Evolutionary conservation across 1,140 invertebrate species (phyloP).

Genomic region (Heliothis virescens): DNA sequence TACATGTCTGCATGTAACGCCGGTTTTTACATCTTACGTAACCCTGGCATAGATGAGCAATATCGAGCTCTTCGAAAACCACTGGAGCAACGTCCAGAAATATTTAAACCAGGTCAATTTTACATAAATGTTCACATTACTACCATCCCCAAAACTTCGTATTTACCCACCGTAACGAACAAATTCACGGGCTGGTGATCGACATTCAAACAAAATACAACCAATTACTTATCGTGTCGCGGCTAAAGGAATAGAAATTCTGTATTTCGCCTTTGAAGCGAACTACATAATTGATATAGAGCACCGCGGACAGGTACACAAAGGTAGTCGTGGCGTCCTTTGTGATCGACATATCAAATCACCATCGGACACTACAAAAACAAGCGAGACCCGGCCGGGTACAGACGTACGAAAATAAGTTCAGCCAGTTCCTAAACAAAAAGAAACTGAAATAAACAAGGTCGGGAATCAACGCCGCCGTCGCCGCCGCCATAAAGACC

Average conservation of each 20-base stretch:
- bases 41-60: constrained; percentile 4
- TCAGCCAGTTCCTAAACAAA: constrained; percentile 85
- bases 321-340: constrained; percentile 47
- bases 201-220: constrained; percentile 65
- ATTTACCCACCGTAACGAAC: constrained; percentile 59
- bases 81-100: constrained; percentile 37
- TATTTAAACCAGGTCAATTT: constrained; percentile 49
- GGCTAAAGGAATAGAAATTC: constrained; percentile 59
- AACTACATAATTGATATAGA: constrained; percentile 61
- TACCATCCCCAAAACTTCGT: constrained; percentile 53
- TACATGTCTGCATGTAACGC: constrained; percentile 46
- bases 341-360: constrained; percentile 59
- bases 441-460: constrained; percentile 86
- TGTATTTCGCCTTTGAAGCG: constrained; percentile 57
- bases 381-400: constrained; percentile 67
- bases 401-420: constrained; percentile 80
- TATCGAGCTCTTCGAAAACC: constrained; percentile 20
- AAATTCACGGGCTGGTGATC: constrained; percentile 62
- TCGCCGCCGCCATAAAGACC: constrained; percentile 84
- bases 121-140: constrained; percentile 47
- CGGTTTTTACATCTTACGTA: constrained; percentile 48
- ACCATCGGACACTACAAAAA: constrained; percentile 64
- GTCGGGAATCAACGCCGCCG: constrained; percentile 84
- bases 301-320: constrained; percentile 49
- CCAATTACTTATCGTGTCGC: constrained; percentile 64